Evolutionary conservation across 2,797 vertebrate genomes (phyloP).

Genomic region (Mus caroli): DNA sequence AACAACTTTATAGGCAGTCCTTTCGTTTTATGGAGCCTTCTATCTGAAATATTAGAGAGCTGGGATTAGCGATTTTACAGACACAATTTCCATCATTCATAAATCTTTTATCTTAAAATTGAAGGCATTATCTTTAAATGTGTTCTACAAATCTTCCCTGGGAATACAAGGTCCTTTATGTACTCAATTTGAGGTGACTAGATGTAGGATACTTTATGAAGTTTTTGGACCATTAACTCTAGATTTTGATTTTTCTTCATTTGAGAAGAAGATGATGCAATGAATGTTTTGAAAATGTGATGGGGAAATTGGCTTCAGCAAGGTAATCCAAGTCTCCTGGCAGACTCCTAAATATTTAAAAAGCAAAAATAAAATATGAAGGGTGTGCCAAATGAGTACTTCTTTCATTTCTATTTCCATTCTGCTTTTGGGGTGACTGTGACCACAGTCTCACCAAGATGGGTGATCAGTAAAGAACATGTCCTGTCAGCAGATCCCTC

Average conservation of each 20-base stretch:
- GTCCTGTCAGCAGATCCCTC: conserved; percentile 86
- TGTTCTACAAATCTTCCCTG: conserved; percentile 75
- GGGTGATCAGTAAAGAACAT: conserved; percentile 89
- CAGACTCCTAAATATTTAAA: conserved; percentile 64
- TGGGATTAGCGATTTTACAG: conserved; percentile 77
- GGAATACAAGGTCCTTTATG: conserved; percentile 68
- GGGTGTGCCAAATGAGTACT: conserved; percentile 7
- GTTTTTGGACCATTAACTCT: conserved; percentile 78
- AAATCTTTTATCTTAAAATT: conserved; percentile 80
- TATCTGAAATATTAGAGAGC: conserved; percentile 77
- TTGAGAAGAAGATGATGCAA: conserved; percentile 19
- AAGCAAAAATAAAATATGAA: conserved; percentile 10
- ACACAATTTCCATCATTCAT: conserved; percentile 74
- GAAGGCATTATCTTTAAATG: conserved; percentile 78
- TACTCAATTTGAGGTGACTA: conserved; percentile 58
- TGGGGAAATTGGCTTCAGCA: conserved; percentile 45
- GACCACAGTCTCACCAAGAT: conserved; percentile 78
- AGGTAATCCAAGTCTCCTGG: conserved; percentile 44
- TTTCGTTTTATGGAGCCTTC: conserved; percentile 74
- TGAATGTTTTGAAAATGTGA: conserved; percentile 66
- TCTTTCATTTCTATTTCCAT: conserved; percentile 74
- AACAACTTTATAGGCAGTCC: conserved; percentile 72
- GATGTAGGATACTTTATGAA: conserved; percentile 72
- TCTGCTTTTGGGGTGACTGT: conserved; percentile 60
- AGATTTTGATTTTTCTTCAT: conserved; percentile 78